Base-by-base conservation (phyloP, 1,140 invertebrate genomes). In the Formica selysi region DNA sequence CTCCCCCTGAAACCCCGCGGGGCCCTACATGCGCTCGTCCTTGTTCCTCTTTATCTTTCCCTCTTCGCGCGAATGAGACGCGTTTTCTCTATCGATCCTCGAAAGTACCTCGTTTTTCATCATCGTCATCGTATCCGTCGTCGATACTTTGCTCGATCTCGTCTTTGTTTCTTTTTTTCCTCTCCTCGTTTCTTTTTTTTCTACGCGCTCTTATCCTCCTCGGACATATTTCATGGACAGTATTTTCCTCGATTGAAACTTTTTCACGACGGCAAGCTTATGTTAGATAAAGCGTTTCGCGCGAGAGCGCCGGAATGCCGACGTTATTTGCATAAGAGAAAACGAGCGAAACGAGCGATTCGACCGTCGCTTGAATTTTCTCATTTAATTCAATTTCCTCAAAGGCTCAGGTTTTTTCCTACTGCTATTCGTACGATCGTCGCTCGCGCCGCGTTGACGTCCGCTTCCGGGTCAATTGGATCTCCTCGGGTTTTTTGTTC, bases 381-480 rank as follows among this genome's bases (percentile, higher is more conserved):
- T 22, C 48, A 64, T 61, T 76, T 61, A 76, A 38, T 13, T 61
- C 54, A 61, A 81, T 81, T 81, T 81, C 10, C 22, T 73, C 4
- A 1, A 32, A 81, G 65, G 7, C 51, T 32, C 19, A 7, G n/a
- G 29, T 16, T 36, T 73, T 81, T 80, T 71, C 41, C 36, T 13
- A 44, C 36, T 8, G 13, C 16, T 38, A 41, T 61, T 44, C 36
- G 54, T 61, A 44, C 36, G 68, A 81, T 36, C 11, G 26, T 44
- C n/a, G 16, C 59, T 19, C 51, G 44, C 44, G 64, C 26, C 41
- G 13, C 79, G 84, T 68, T 67, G 84, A 87, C 86, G 79, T 87
- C 80, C 74, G 86, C 89, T 93, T 93, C 92, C 90, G 92, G 90
- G 89, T 93, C 86, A 89, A 92, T 91, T 86, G 85, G 71, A 79